Conservation (phyloP, 2,113 vertebrate species). For the Gorsachius goisagi region DNA sequence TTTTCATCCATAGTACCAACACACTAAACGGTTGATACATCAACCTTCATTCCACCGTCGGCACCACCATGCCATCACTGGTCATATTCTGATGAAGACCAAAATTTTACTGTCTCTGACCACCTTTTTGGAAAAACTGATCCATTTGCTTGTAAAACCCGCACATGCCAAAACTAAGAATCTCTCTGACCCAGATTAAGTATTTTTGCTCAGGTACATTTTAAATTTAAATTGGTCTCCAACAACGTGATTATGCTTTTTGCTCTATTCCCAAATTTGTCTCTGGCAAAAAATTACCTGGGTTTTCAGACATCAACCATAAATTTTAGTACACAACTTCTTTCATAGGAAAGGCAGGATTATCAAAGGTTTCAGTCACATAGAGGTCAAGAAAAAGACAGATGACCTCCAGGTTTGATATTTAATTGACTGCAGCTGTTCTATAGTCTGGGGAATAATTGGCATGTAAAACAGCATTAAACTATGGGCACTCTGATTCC, state of each 20-base stretch:
- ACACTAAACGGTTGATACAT: background rate
- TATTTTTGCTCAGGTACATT: background rate
- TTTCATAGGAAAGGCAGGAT: background rate
- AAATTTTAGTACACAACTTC: background rate
- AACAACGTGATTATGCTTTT: background rate
- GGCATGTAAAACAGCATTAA: slow-evolving; percentile 55
- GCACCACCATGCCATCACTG: background rate
- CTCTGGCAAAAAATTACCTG: background rate
- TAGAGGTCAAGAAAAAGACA: slow-evolving; percentile 15
- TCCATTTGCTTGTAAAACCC: background rate
- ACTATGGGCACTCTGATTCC: background rate
- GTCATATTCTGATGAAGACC: background rate
- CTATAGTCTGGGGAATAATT: slow-evolving; percentile 33
- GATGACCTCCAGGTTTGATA: slow-evolving; percentile 28
- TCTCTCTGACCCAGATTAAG: background rate
- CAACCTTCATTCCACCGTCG: background rate
- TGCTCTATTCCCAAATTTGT: background rate
- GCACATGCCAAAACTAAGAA: background rate
- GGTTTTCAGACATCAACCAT: background rate
- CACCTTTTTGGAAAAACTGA: background rate
- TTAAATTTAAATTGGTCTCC: background rate
- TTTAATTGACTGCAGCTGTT: slow-evolving; percentile 55
- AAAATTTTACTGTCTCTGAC: background rate
- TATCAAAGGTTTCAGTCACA: background rate
- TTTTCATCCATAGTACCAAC: background rate